A percentile compares a stretch with the other conserved stretches of the same genome.
Conservation (phyloP, 1,140 invertebrate species). For the Diuraphis noxia region DNA sequence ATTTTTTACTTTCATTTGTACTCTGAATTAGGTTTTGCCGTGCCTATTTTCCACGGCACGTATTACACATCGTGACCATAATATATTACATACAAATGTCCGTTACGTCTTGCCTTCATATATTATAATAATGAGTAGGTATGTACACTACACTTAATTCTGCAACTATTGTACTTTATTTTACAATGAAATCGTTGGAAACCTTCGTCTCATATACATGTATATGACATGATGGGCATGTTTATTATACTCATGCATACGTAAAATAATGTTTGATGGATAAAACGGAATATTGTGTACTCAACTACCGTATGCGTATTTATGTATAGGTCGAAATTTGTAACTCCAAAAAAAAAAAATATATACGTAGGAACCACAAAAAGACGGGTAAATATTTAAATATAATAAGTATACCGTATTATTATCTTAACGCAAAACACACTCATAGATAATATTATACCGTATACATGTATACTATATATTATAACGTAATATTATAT, state of each 20-base stretch:
- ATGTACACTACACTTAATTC: not conserved
- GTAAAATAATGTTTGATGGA: not conserved
- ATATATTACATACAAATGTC: not conserved
- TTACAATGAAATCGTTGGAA: not conserved
- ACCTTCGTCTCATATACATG: not conserved
- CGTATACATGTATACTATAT: not conserved
- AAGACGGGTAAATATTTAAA: not conserved
- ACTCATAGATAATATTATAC: not conserved
- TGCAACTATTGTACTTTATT: not conserved
- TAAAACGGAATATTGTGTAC: not conserved
- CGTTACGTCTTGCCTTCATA: not conserved
- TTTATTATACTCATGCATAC: not conserved
- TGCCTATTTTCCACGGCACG: not conserved
- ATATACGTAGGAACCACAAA: not conserved
- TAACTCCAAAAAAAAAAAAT: too few relatives aligned
- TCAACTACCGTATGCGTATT: too few relatives aligned
- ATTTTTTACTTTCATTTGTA: not conserved
- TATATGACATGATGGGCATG: not conserved
- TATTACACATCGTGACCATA: not conserved
- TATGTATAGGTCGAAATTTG: not conserved
- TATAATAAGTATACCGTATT: not conserved
- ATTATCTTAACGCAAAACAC: not conserved
- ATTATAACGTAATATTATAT: not conserved
- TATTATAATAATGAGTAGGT: constrained; percentile 14
- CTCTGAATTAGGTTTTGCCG: not conserved